phyloP scores from a whole-genome alignment of 2,797 vertebrate genomes.

The Podarcis siculus region DNA sequence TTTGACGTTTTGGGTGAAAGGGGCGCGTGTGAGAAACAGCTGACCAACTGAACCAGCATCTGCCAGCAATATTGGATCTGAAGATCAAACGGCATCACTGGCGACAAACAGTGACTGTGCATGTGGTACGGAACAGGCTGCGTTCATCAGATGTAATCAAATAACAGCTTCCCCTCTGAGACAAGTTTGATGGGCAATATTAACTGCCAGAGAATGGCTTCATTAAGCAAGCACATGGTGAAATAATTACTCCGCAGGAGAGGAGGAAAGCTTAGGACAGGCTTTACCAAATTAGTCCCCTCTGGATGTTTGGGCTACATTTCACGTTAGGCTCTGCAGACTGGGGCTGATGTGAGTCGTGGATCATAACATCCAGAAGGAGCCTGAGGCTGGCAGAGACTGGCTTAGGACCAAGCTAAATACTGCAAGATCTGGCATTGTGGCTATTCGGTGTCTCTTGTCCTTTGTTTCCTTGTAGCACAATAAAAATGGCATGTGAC shows the following conservation, averaged over 20 bases:
- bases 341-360: no score
- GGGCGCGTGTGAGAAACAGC: neutral
- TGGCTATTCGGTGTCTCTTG: neutral
- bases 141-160: conserved; percentile 49
- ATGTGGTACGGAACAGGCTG: conserved; percentile 17
- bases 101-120: neutral
- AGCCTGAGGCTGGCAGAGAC: no score
- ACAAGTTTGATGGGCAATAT: conserved; percentile 19
- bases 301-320: no score
- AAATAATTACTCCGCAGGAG: conserved; percentile 38
- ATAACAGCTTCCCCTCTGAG: conserved; percentile 50
- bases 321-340: no score
- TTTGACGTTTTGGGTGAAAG: neutral
- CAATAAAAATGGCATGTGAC: neutral
- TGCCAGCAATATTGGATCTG: conserved; percentile 39
- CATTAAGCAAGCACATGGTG: conserved; percentile 59
- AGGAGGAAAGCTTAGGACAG: neutral
- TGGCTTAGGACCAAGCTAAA: neutral
- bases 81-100: conserved; percentile 11
- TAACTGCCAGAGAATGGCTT: conserved; percentile 40
- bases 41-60: neutral
- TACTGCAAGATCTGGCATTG: neutral
- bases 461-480: no score
- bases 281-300: no score
- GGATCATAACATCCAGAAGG: no score